These are phyloP conservation scores for Eudyptes chrysolophus DNA, from an alignment of 2,113 vertebrate genomes.

Conservation along the genomic window DNA sequence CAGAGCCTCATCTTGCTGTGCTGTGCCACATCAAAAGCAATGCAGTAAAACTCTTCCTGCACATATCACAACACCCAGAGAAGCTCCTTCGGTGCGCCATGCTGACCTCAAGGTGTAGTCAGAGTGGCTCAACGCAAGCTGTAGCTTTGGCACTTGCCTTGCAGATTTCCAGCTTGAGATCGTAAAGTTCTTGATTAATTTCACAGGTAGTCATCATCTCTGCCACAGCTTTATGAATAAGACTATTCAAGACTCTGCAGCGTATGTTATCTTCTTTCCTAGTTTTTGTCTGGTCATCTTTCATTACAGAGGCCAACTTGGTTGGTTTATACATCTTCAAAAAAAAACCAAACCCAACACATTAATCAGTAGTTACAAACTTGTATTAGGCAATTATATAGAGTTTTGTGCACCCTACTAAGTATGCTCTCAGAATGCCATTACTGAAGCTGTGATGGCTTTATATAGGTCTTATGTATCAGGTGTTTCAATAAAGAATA, in stretches of 20 bases:
- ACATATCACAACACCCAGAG: background rate
- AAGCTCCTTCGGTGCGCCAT: fast-evolving
- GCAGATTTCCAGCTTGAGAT: constrained; percentile 80
- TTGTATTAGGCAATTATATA: background rate
- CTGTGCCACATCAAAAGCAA: background rate
- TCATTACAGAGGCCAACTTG: background rate
- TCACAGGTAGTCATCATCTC: constrained; percentile 75
- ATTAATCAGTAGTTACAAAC: background rate
- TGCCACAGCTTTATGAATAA: constrained; percentile 77
- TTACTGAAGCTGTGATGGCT: background rate
- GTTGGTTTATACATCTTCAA: constrained; percentile 52
- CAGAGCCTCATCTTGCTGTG: background rate
- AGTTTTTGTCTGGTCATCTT: constrained; percentile 31
- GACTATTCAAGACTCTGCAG: constrained; percentile 65
- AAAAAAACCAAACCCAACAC: background rate
- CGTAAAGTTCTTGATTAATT: constrained; percentile 75
- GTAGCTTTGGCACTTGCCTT: constrained; percentile 69
- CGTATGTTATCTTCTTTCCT: constrained; percentile 73
- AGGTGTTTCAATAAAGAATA: background rate
- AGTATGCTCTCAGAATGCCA: background rate
- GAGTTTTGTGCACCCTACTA: background rate
- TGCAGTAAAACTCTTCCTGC: background rate
- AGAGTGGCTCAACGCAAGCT: background rate
- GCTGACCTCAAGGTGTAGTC: fast-evolving
- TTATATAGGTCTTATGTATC: background rate